Evolutionary conservation across 2,888 invertebrate species (phyloP).

Genomic region (Leptogaster cylindrica): DNA sequence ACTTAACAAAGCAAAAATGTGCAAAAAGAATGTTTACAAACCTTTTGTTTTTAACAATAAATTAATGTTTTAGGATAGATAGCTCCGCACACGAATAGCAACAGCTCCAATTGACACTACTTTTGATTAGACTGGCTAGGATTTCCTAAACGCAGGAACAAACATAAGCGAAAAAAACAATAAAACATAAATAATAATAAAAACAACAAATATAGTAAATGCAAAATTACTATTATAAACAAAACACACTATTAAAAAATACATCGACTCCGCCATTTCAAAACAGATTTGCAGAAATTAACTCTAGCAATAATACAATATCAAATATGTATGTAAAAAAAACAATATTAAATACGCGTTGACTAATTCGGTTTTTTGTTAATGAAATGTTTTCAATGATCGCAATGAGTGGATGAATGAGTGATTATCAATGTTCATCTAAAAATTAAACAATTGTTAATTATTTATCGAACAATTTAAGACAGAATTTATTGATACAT

Average conservation of each 20-base stretch:
- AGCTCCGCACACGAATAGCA: slow-evolving; percentile 49
- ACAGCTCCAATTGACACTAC: slow-evolving; percentile 53
- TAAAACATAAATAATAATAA: slow-evolving; percentile 42
- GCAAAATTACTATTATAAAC: too few species aligned
- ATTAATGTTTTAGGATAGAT: slow-evolving; percentile 29
- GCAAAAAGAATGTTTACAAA: slow-evolving; percentile 31
- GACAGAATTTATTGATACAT: slow-evolving; percentile 43
- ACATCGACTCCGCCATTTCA: too few species aligned
- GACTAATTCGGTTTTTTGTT: slow-evolving; percentile 6
- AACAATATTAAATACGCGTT: not conserved
- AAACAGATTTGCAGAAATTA: slow-evolving; percentile 17
- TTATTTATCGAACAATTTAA: not conserved
- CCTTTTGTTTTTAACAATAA: slow-evolving; percentile 34
- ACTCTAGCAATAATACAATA: not conserved
- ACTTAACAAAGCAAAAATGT: slow-evolving; percentile 8
- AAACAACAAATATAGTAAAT: slow-evolving; percentile 46
- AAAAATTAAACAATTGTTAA: slow-evolving; percentile 28
- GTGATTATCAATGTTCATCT: slow-evolving; percentile 37
- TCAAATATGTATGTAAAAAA: not conserved
- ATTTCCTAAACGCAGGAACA: slow-evolving; percentile 56
- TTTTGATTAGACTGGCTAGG: slow-evolving; percentile 62
- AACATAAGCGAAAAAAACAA: slow-evolving; percentile 53
- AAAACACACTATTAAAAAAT: too few species aligned
- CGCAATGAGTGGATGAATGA: slow-evolving; percentile 31
- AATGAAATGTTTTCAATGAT: slow-evolving; percentile 38